Base-by-base conservation (phyloP, 2,888 invertebrate genomes). In the Dicranocentrus wangi region DNA sequence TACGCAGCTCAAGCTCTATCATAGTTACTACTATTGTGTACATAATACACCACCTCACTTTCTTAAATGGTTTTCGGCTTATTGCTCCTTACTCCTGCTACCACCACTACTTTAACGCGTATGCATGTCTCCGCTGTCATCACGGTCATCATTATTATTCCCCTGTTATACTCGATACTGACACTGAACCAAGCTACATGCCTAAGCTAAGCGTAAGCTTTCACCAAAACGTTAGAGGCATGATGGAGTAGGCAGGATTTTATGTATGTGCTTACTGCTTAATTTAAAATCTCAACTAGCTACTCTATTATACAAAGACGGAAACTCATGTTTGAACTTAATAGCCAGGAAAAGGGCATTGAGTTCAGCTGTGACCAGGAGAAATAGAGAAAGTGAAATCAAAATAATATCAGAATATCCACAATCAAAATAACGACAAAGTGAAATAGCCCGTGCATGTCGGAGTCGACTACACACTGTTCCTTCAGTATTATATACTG, bases 371-470 rank as follows among this genome's bases (percentile, higher is more conserved):
- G 78, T 71, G 78, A 78, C 78, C 78, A 78, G 19, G 63, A 23
- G 65, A 55, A 61, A 53, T 32, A 70, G 69, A 70, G 77, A 71
- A 66, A 72, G 55, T 72, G 79, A 55, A 79, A 79, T 79, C 79
- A 79, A 79, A 79, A 79, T 78, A 78, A 78, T 72, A 79, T 78
- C 71, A 51, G 63, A 79, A 79, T 79, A 79, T 79, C 79, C 79
- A 79, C 79, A 79, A 79, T 79, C 79, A 78, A 79, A 79, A 79
- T 79, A 79, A 79, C 66, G 65, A 72, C 72, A 79, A 55, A 79
- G 72, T 79, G 72, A 72, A 72, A 79, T 72, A 79, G 72, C 66
- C 71, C 76, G 76, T 76, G 76, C 68, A 66, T 53, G 68, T 68
- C 76, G 60, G 28, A 27, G 47, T 75, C 65, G n/a, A n/a, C n/a